These are phyloP conservation scores for Cheilosia urbana DNA, from an alignment of 2,888 invertebrate genomes.

Conservation along the genomic window DNA sequence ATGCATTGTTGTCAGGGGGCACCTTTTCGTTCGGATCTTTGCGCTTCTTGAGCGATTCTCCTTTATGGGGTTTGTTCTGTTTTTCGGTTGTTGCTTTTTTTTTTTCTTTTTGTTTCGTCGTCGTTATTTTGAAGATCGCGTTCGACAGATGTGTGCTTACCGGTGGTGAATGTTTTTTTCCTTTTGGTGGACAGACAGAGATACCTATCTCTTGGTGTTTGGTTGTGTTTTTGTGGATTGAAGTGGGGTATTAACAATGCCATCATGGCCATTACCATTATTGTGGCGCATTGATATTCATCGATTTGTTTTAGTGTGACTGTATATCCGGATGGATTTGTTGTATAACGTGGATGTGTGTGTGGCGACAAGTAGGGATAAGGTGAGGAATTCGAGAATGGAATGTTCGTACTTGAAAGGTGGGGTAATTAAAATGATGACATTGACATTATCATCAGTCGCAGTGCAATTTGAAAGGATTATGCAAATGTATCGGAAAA, in stretches of 20 bases:
- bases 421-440: slow-evolving; percentile 33
- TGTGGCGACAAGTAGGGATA: slow-evolving; percentile 6
- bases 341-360: slow-evolving; percentile 30
- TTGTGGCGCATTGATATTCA: slow-evolving; percentile 72
- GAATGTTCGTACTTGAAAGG: slow-evolving; percentile 35
- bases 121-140: slow-evolving; percentile 54
- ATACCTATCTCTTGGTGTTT: slow-evolving; percentile 47
- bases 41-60: slow-evolving; percentile 49
- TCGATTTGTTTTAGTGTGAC: slow-evolving; percentile 62
- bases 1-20: slow-evolving; percentile 74
- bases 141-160: slow-evolving; percentile 71
- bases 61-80: slow-evolving; percentile 10
- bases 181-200: slow-evolving; percentile 25
- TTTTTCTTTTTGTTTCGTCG: slow-evolving; percentile 5
- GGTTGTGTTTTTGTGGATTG: slow-evolving; percentile 55
- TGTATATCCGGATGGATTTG: slow-evolving; percentile 40
- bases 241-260: slow-evolving; percentile 71
- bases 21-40: slow-evolving; percentile 67
- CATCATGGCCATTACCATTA: slow-evolving; percentile 57
- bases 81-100: not conserved
- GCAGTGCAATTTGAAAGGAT: not conserved
- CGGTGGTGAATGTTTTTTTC: slow-evolving; percentile 37
- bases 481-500: not conserved
- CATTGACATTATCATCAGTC: slow-evolving; percentile 38
- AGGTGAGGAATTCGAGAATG: slow-evolving; percentile 46